Conservation (phyloP, 1,140 invertebrate species). For the Ceratitis capitata region DNA sequence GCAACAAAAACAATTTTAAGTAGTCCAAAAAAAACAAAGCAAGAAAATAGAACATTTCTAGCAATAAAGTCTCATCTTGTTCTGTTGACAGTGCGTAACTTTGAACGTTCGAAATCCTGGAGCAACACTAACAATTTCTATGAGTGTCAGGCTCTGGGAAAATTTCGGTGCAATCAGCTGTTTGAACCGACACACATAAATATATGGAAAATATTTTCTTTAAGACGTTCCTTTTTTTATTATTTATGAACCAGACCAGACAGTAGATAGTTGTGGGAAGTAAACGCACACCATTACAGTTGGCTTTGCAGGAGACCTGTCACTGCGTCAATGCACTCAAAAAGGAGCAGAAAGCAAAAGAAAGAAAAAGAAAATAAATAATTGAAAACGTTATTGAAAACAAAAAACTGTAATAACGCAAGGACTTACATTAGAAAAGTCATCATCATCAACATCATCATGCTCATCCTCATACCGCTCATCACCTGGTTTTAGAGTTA, state of each 20-base stretch:
- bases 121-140: slow-evolving; percentile 12
- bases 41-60: neutral
- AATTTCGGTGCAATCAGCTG: slow-evolving; percentile 23
- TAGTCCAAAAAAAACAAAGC: neutral
- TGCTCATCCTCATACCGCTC: too few species aligned
- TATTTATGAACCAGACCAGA: neutral
- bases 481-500: neutral
- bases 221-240: neutral
- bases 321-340: neutral
- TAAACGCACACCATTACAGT: neutral
- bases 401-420: neutral
- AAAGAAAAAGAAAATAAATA: neutral
- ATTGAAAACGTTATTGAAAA: neutral
- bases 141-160: neutral
- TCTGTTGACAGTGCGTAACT: neutral
- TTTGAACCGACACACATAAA: too few species aligned
- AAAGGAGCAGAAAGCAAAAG: neutral
- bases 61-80: slow-evolving; percentile 26
- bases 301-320: slow-evolving; percentile 16
- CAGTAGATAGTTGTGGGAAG: neutral
- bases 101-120: neutral
- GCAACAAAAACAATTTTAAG: neutral
- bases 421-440: slow-evolving; percentile 23
- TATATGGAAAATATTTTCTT: neutral
- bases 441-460: slow-evolving; percentile 3